phyloP scores from a whole-genome alignment of 2,888 invertebrate genomes.

The Clepsis dumicolana region DNA sequence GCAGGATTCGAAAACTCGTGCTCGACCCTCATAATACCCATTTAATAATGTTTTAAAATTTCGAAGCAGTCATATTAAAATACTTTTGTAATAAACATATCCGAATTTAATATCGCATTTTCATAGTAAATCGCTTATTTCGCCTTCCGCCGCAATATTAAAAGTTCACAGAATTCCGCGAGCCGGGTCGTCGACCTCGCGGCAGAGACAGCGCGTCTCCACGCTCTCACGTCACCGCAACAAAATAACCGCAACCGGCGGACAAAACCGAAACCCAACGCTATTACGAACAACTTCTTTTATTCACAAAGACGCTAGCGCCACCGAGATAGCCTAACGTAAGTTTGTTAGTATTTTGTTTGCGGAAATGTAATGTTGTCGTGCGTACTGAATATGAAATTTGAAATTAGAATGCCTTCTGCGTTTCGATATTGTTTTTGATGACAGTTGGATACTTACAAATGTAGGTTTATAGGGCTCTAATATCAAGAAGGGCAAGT shows the following conservation, averaged over 20 bases:
- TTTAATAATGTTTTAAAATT: background rate
- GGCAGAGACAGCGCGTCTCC: constrained; percentile 41
- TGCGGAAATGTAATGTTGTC: constrained; percentile 22
- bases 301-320: constrained; percentile 3
- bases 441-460: constrained; percentile 1
- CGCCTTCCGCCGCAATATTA: constrained; percentile 34
- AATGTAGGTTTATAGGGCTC: constrained; percentile 35
- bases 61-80: background rate
- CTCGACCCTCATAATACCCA: background rate
- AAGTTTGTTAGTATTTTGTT: constrained; percentile 14
- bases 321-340: background rate
- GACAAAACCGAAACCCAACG: constrained; percentile 24
- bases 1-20: too few species aligned
- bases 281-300: background rate
- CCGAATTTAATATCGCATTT: constrained; percentile 9
- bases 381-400: constrained; percentile 24
- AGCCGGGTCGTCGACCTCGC: constrained; percentile 38
- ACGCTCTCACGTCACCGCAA: constrained; percentile 29
- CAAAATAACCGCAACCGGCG: constrained; percentile 8
- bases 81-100: background rate
- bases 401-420: constrained; percentile 17
- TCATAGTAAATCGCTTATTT: constrained; percentile 19
- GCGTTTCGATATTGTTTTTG: constrained; percentile 19
- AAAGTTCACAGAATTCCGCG: constrained; percentile 42
- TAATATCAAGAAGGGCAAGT: background rate